A percentile compares a stretch with the other conserved stretches of the same genome.
These are phyloP conservation scores for Drosophila arawakana DNA, from an alignment of 1,140 invertebrate species.

Conservation along the genomic window DNA sequence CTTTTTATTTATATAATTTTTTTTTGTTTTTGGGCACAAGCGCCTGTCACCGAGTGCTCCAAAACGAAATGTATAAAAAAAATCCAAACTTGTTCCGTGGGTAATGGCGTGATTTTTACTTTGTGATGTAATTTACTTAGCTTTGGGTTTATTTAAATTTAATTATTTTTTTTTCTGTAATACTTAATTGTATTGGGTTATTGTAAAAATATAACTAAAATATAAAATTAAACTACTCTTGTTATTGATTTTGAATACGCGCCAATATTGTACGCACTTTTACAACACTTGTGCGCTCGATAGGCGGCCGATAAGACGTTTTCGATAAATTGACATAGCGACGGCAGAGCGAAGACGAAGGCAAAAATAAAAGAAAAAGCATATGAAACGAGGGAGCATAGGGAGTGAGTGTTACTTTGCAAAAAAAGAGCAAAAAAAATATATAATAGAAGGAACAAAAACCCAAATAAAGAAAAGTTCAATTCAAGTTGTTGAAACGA, in stretches of 20 bases:
- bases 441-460: conserved; percentile 33
- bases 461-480: conserved; percentile 54
- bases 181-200: conserved; percentile 24
- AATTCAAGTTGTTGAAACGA: conserved; percentile 34
- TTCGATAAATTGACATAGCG: conserved; percentile 43
- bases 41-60: conserved; percentile 43
- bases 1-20: no score
- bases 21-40: no score
- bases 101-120: conserved; percentile 40
- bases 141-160: conserved; percentile 16
- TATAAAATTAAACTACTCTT: background rate
- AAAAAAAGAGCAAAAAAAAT: conserved; percentile 40
- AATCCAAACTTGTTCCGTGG: conserved; percentile 13
- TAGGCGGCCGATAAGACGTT: conserved; percentile 12
- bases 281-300: conserved; percentile 20
- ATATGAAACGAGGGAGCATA: conserved; percentile 53
- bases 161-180: conserved; percentile 38
- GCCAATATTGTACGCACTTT: background rate
- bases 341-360: conserved; percentile 46
- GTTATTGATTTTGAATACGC: conserved; percentile 13
- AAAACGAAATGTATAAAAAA: conserved; percentile 4
- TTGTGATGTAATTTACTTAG: conserved; percentile 47
- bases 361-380: conserved; percentile 53
- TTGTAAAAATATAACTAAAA: conserved; percentile 19
- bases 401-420: conserved; percentile 58